A percentile compares a stretch with the other conserved stretches of the same genome.
phyloP scores from a whole-genome alignment of 2,113 vertebrate genomes.

The Corydoras maculifer region DNA sequence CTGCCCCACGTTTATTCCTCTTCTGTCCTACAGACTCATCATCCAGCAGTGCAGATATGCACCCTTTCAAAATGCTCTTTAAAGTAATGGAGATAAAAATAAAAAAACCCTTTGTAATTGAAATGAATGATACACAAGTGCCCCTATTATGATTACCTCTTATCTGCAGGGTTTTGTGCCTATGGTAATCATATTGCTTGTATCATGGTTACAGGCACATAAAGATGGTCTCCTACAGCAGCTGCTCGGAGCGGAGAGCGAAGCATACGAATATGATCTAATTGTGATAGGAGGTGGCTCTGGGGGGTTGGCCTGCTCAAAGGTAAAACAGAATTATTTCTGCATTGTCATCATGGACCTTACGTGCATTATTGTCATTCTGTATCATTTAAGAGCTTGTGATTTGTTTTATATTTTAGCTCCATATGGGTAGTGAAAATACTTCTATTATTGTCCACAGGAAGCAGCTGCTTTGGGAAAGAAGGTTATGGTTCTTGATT shows the following conservation, averaged over 20 bases:
- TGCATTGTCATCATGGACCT: not conserved
- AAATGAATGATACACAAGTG: constrained; percentile 39
- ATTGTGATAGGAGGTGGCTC: constrained; percentile 92
- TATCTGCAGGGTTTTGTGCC: constrained; percentile 20
- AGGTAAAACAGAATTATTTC: constrained; percentile 63
- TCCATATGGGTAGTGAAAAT: not conserved
- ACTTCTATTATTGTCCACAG: constrained; percentile 51
- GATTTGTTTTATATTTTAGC: no score
- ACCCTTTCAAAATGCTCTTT: not conserved
- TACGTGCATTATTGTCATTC: no score
- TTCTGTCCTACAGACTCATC: constrained; percentile 5
- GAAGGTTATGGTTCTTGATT: constrained; percentile 92
- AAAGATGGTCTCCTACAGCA: constrained; percentile 78
- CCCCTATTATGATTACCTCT: constrained; percentile 23
- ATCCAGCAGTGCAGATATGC: constrained; percentile 25
- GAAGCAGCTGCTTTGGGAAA: constrained; percentile 85
- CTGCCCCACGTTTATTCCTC: not conserved
- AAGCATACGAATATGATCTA: constrained; percentile 83
- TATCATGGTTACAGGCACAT: constrained; percentile 69
- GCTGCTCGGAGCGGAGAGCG: constrained; percentile 63
- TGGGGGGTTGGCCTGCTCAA: constrained; percentile 90
- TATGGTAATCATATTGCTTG: constrained; percentile 25
- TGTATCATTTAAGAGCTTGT: no score
- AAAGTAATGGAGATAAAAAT: constrained; percentile 14
- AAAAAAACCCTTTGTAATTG: constrained; percentile 14